phyloP scores from a whole-genome alignment of 2,113 vertebrate species.

The Pandion haliaetus region DNA sequence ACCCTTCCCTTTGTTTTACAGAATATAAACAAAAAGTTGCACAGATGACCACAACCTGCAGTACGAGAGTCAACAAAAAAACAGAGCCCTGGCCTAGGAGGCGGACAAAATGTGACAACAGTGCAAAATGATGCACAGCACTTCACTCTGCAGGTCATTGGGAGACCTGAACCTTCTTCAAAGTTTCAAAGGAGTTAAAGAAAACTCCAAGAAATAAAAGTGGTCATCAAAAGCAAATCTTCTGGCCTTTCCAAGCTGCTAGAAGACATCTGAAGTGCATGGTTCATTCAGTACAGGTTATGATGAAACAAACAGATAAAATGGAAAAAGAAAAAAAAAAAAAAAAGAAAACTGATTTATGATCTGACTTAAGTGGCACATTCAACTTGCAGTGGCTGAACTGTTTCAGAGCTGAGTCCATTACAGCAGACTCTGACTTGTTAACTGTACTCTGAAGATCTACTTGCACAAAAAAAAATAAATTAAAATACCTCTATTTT shows the following conservation, averaged over 20 bases:
- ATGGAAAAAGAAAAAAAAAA: background rate
- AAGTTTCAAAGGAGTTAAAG: background rate
- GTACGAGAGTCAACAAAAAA: background rate
- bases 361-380: background rate
- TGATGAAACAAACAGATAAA: background rate
- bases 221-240: background rate
- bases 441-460: background rate
- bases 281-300: background rate
- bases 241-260: background rate
- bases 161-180: background rate
- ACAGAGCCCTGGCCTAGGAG: background rate
- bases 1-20: background rate
- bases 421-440: rapidly evolving
- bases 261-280: rapidly evolving
- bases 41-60: no score
- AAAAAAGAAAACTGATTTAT: background rate
- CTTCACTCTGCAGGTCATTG: background rate
- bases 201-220: background rate
- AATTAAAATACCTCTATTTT: background rate
- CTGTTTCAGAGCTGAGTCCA: background rate
- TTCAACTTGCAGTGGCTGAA: background rate
- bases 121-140: background rate
- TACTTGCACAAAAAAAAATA: background rate
- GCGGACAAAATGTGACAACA: background rate
- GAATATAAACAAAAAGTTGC: background rate